Evolutionary conservation across 2,113 vertebrate genomes (phyloP).

Genomic region (Pedionomus torquatus): DNA sequence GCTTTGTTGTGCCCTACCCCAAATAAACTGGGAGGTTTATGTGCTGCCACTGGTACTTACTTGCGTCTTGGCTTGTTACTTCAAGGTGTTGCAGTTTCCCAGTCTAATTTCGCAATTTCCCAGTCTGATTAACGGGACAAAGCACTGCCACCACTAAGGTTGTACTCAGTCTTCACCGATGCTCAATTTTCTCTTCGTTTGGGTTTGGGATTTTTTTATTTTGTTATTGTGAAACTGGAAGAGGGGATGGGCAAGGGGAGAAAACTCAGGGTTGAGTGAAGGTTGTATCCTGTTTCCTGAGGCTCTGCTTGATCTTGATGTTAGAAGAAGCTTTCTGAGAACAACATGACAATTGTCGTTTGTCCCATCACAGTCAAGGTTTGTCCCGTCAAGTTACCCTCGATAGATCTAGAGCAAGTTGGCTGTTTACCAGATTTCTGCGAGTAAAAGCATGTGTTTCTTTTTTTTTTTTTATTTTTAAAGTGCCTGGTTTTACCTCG

Average conservation of each 20-base stretch:
- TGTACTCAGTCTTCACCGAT: fast-evolving
- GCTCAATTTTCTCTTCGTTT: not conserved
- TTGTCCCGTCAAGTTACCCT: slow-evolving; percentile 36
- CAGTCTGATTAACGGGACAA: not conserved
- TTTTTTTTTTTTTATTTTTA: not conserved
- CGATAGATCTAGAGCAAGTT: not conserved
- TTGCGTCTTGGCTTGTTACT: not conserved
- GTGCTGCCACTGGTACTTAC: fast-evolving
- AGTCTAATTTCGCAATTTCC: fast-evolving
- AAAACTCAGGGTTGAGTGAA: not conserved
- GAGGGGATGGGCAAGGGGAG: fast-evolving
- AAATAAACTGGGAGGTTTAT: fast-evolving
- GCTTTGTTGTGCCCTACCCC: fast-evolving
- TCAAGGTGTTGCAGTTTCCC: fast-evolving
- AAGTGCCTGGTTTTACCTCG: not conserved
- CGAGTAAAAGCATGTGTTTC: not conserved
- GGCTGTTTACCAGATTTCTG: not conserved
- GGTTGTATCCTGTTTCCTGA: not conserved
- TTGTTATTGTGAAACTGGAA: not conserved
- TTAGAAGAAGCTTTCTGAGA: slow-evolving; percentile 6
- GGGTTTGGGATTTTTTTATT: too few relatives aligned
- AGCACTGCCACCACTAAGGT: not conserved
- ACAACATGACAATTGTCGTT: not conserved
- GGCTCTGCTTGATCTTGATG: slow-evolving; percentile 53
- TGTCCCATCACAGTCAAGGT: not conserved